Conservation (phyloP, 1,140 invertebrate genomes). For the Rhopalosiphum padi region DNA sequence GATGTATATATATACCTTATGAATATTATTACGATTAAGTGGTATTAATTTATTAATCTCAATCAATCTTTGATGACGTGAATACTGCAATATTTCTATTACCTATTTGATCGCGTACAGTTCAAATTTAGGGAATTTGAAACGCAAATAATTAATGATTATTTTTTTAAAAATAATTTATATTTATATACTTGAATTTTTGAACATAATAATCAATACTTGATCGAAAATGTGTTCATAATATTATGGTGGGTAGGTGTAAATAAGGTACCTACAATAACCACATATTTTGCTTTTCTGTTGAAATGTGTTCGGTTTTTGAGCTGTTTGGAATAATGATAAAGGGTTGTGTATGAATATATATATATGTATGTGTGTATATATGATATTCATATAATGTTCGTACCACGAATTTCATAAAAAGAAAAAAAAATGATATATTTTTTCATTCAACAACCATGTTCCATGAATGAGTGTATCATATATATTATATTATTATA, state of each 20-base stretch:
- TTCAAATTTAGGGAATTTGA: background rate
- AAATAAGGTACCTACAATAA: background rate
- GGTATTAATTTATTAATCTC: background rate
- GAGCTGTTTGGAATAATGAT: background rate
- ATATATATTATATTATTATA: background rate
- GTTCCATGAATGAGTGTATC: background rate
- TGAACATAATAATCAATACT: background rate
- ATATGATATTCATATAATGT: background rate
- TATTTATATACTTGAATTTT: background rate
- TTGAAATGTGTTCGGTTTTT: slow-evolving; percentile 1
- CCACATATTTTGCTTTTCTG: background rate
- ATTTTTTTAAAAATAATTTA: background rate
- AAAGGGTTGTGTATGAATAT: background rate
- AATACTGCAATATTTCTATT: background rate
- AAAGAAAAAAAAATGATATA: background rate
- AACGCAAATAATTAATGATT: background rate
- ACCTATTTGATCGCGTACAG: background rate
- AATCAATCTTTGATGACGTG: background rate
- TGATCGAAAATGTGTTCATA: background rate
- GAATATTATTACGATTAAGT: background rate
- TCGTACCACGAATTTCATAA: background rate
- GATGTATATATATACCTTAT: background rate
- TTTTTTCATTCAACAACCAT: background rate
- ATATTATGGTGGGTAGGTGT: background rate
- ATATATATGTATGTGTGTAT: background rate